These are phyloP conservation scores for Deroptyus accipitrinus DNA, from an alignment of 2,113 vertebrate genomes.

Conservation along the genomic window DNA sequence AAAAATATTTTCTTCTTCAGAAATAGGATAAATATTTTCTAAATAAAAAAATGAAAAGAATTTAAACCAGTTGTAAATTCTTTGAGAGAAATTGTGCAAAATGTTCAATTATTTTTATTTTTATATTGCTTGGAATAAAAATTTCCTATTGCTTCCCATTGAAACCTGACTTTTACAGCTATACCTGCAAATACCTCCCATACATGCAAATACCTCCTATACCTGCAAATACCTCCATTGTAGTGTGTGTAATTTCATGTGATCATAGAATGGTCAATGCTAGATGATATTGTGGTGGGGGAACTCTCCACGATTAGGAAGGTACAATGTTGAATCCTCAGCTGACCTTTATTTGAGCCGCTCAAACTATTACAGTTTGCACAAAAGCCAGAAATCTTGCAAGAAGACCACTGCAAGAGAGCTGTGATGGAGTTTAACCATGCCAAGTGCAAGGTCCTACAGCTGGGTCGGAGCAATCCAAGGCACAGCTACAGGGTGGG, in stretches of 20 bases:
- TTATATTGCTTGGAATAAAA: background rate
- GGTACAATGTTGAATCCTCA: background rate
- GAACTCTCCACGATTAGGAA: background rate
- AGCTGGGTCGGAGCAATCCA: too few species aligned
- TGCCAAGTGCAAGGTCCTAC: too few species aligned
- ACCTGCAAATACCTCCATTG: background rate
- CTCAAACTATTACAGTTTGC: background rate
- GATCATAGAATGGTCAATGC: background rate
- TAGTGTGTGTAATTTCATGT: background rate
- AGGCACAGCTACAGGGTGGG: too few species aligned
- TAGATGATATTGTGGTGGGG: background rate
- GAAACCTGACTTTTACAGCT: background rate
- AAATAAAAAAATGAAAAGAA: background rate
- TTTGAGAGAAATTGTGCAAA: background rate
- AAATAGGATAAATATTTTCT: background rate
- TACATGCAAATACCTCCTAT: background rate
- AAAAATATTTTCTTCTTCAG: background rate
- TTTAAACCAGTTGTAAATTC: background rate
- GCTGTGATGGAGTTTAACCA: background rate
- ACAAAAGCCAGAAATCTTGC: background rate
- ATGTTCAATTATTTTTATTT: background rate
- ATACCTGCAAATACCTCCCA: background rate
- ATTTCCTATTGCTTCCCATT: background rate
- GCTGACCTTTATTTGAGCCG: background rate
- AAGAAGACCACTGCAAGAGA: background rate